phyloP scores from a whole-genome alignment of 2,797 vertebrate genomes.

The Syncerus caffer region DNA sequence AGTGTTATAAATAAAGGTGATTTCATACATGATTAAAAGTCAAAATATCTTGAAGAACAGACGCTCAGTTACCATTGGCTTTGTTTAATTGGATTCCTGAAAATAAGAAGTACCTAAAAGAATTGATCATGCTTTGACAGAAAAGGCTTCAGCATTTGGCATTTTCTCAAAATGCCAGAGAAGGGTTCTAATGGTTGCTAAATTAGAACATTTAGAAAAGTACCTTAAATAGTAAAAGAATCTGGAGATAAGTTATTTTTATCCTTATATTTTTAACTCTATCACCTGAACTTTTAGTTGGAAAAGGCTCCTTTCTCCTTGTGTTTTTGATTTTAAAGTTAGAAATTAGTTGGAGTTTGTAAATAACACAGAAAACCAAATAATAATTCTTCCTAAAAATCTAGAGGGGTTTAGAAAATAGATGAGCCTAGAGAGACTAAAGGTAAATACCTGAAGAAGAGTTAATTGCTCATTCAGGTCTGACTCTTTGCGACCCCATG shows the following conservation, averaged over 20 bases:
- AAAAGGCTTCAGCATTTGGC: slow-evolving; percentile 4
- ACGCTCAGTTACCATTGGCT: neutral
- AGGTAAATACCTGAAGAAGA: neutral
- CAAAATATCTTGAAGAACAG: neutral
- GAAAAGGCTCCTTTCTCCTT: slow-evolving; percentile 35
- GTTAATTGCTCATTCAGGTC: neutral
- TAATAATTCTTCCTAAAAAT: neutral
- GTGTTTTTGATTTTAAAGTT: slow-evolving; percentile 46
- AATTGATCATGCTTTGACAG: neutral
- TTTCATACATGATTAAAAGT: neutral
- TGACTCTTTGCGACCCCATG: neutral
- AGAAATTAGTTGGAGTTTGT: slow-evolving; percentile 9
- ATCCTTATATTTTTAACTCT: slow-evolving; percentile 14
- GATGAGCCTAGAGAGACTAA: neutral
- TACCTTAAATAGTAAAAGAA: neutral
- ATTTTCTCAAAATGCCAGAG: slow-evolving; percentile 26
- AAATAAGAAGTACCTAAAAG: neutral
- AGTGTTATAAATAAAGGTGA: neutral
- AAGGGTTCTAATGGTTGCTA: neutral
- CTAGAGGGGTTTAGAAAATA: neutral
- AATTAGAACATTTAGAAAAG: slow-evolving; percentile 26
- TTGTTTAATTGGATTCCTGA: slow-evolving; percentile 27
- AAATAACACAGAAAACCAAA: slow-evolving; percentile 26
- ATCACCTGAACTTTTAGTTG: slow-evolving; percentile 1
- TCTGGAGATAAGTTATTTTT: slow-evolving; percentile 49